phyloP scores from a whole-genome alignment of 2,113 vertebrate species.

The Sus scrofa region T2T-Sscrofa CM000822.6:48642501-48643000 shows the following conservation, averaged over 20 bases:
- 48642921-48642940: too few relatives aligned
- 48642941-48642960: too few relatives aligned
- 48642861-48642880: too few relatives aligned
- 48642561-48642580: background rate
- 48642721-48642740: background rate
- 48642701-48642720: background rate
- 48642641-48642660: background rate
- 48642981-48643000: too few relatives aligned
- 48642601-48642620: background rate
- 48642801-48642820: too few relatives aligned
- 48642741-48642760: slow-evolving; percentile 1
- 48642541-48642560: background rate
- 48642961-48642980: too few relatives aligned
- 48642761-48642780: slow-evolving; percentile 48
- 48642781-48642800: too few relatives aligned
- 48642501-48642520: background rate
- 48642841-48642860: too few relatives aligned
- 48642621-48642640: background rate
- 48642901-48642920: too few relatives aligned
- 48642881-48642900: too few relatives aligned
- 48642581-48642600: background rate
- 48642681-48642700: background rate
- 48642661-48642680: background rate
- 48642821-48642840: too few relatives aligned
- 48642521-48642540: background rate